These are phyloP conservation scores for Parotia lawesii DNA, from an alignment of 2,113 vertebrate species.

Conservation along the genomic window DNA sequence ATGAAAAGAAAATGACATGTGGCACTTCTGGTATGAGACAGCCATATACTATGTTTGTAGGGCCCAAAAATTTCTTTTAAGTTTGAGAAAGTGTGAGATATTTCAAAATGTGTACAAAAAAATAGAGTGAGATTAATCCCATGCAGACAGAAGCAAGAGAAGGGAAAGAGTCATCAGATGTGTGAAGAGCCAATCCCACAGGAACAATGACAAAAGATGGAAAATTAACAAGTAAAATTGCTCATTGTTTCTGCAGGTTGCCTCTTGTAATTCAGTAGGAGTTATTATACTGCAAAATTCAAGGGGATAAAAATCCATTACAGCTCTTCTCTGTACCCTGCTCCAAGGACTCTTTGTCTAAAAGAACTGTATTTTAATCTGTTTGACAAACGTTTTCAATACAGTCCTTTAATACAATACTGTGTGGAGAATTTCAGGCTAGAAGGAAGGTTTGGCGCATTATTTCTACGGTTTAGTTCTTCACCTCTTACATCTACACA, in stretches of 20 bases:
- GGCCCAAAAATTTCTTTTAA: neutral
- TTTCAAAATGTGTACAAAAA: neutral
- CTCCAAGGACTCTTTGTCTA: conserved; percentile 1
- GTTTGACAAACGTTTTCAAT: conserved; percentile 54
- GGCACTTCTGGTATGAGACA: neutral
- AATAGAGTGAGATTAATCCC: neutral
- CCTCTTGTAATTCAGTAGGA: neutral
- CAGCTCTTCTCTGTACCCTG: neutral
- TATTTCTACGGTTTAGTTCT: neutral
- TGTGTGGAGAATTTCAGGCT: neutral
- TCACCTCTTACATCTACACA: neutral
- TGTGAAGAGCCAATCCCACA: neutral
- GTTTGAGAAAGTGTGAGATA: neutral
- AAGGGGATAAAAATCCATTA: neutral
- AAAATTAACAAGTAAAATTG: conserved; percentile 21
- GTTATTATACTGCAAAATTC: conserved; percentile 32
- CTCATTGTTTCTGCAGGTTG: neutral
- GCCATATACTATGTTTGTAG: neutral
- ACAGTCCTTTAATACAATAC: conserved; percentile 23
- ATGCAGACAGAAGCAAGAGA: neutral
- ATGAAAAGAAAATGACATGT: neutral
- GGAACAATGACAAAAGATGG: neutral
- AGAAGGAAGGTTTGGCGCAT: neutral
- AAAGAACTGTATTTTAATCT: conserved; percentile 56
- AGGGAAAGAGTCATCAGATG: conserved; percentile 7